phyloP scores from a whole-genome alignment of 2,888 invertebrate genomes.

The Hyppa rectilinea region DNA sequence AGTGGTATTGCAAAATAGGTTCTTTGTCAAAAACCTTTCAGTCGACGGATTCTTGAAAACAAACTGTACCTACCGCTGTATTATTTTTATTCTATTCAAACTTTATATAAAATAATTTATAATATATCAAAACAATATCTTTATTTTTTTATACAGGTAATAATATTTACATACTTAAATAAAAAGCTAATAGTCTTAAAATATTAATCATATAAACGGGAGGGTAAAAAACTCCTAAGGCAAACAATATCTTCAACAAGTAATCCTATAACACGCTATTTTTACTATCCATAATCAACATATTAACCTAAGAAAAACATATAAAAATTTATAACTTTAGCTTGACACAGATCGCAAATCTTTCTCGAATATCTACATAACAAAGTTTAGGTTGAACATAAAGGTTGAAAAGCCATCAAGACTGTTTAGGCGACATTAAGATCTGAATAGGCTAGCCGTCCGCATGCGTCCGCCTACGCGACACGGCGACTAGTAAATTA shows the following conservation, averaged over 20 bases:
- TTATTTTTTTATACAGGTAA: no score
- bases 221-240: no score
- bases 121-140: conserved; percentile 14
- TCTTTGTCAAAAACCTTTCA: neutral
- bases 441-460: conserved; percentile 60
- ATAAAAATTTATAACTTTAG: conserved; percentile 44
- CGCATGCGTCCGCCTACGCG: conserved; percentile 59
- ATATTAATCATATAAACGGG: no score
- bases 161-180: no score
- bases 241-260: neutral
- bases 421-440: conserved; percentile 67
- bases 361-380: conserved; percentile 30
- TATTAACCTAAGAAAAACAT: conserved; percentile 24
- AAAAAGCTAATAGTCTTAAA: no score
- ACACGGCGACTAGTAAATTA: conserved; percentile 64
- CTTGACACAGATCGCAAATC: conserved; percentile 47
- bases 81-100: neutral
- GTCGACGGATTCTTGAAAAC: neutral
- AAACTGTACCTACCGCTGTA: neutral
- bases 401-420: conserved; percentile 66
- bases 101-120: conserved; percentile 18
- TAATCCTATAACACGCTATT: conserved; percentile 20
- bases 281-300: conserved; percentile 27
- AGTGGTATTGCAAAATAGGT: neutral
- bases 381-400: conserved; percentile 38